phyloP scores from a whole-genome alignment of 2,888 invertebrate species.

The Cerastoderma edule region DNA sequence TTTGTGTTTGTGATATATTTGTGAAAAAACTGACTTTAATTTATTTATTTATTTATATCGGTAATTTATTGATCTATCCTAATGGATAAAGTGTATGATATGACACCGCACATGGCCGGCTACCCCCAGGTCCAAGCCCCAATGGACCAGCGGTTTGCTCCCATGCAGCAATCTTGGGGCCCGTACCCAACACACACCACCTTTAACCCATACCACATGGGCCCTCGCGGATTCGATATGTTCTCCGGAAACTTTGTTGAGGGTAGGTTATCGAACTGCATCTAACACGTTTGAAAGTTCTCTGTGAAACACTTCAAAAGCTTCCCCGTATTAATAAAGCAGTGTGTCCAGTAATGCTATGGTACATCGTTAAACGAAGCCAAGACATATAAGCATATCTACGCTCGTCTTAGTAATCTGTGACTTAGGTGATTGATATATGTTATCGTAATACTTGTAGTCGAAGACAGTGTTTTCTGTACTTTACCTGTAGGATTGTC shows the following conservation, averaged over 20 bases:
- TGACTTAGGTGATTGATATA: too few relatives aligned
- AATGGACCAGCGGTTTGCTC: conserved; percentile 58
- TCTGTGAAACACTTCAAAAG: too few relatives aligned
- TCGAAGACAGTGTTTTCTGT: too few relatives aligned
- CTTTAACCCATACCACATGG: conserved; percentile 55
- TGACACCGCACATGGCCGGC: conserved; percentile 58
- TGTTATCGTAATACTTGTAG: too few relatives aligned
- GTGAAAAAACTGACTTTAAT: background rate
- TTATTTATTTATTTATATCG: conserved; percentile 28
- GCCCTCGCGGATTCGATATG: conserved; percentile 61
- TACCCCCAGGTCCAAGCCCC: conserved; percentile 58
- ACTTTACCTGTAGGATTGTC: too few relatives aligned
- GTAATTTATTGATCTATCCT: conserved; percentile 16
- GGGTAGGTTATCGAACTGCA: conserved; percentile 47
- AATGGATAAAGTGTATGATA: conserved; percentile 59
- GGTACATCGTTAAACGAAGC: too few relatives aligned
- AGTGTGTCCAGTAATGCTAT: too few relatives aligned
- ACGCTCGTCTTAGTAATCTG: too few relatives aligned
- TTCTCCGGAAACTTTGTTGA: conserved; percentile 60
- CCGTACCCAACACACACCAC: conserved; percentile 53
- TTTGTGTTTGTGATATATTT: conserved; percentile 15
- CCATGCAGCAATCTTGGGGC: conserved; percentile 60
- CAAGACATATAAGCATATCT: too few relatives aligned
- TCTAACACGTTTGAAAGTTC: too few relatives aligned
- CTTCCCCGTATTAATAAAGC: too few relatives aligned